Evolutionary conservation across 2,888 invertebrate species (phyloP).

Genomic region (Rhaphigaster nebulosa): DNA sequence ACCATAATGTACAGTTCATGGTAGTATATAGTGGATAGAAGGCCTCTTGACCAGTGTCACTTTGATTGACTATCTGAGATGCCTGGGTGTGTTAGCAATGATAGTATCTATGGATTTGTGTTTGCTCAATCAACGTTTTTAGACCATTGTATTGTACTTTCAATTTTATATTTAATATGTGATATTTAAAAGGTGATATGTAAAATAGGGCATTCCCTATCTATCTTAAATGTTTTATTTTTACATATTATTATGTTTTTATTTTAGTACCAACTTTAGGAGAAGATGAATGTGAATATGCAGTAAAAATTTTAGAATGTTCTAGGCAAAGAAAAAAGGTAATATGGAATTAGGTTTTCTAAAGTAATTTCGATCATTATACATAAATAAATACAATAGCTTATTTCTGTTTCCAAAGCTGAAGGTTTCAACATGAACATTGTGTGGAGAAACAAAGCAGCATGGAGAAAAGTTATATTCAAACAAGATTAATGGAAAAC

Average conservation of each 20-base stretch:
- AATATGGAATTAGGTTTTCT: background rate
- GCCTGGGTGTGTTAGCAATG: too few relatives aligned
- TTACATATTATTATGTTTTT: background rate
- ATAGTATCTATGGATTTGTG: too few relatives aligned
- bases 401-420: background rate
- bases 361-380: background rate
- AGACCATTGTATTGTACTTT: too few relatives aligned
- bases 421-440: conserved; percentile 1
- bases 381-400: background rate
- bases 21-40: too few relatives aligned
- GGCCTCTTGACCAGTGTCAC: too few relatives aligned
- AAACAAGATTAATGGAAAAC: background rate
- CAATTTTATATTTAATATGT: too few relatives aligned
- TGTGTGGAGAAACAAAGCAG: background rate
- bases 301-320: conserved; percentile 52
- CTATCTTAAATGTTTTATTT: background rate
- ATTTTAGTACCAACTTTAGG: conserved; percentile 16
- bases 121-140: too few relatives aligned
- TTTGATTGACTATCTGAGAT: too few relatives aligned
- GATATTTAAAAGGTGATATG: too few relatives aligned
- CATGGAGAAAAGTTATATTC: background rate
- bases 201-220: background rate
- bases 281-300: conserved; percentile 51
- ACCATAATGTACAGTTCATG: too few relatives aligned
- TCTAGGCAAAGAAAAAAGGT: conserved; percentile 20